Conservation (phyloP, 2,113 vertebrate species). For the Atlantisia rogersi region DNA sequence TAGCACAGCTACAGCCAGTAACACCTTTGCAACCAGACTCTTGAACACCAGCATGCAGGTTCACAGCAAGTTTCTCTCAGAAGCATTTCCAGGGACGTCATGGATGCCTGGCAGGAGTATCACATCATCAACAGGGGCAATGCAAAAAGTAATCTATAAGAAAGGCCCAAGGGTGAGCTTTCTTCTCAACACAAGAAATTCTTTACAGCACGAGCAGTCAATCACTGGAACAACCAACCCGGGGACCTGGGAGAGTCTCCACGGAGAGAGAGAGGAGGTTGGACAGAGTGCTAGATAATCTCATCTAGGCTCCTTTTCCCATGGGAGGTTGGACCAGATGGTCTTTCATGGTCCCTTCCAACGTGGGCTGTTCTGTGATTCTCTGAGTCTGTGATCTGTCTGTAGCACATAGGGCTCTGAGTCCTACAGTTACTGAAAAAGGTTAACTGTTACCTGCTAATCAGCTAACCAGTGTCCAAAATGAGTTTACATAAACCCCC, state of each 20-base stretch:
- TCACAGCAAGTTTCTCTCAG: background rate
- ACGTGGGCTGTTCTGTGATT: background rate
- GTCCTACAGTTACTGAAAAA: background rate
- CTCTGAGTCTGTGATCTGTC: background rate
- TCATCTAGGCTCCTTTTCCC: background rate
- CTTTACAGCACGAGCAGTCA: background rate
- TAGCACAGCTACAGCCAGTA: background rate
- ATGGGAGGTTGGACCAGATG: background rate
- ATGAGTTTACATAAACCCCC: background rate
- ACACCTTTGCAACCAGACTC: background rate
- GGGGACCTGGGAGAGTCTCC: background rate
- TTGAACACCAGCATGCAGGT: background rate
- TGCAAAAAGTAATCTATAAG: background rate
- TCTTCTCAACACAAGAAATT: background rate
- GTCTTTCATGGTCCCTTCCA: background rate
- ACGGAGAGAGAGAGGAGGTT: no score
- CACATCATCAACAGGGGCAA: background rate
- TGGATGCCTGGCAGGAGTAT: background rate
- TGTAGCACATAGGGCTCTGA: background rate
- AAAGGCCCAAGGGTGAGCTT: background rate
- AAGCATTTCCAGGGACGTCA: background rate
- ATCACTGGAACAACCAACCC: background rate
- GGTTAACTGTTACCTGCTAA: background rate
- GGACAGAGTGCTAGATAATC: background rate
- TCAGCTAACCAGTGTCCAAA: background rate